Evolutionary conservation across 1,140 invertebrate genomes (phyloP).

Genomic region (Eurosta solidaginis): DNA sequence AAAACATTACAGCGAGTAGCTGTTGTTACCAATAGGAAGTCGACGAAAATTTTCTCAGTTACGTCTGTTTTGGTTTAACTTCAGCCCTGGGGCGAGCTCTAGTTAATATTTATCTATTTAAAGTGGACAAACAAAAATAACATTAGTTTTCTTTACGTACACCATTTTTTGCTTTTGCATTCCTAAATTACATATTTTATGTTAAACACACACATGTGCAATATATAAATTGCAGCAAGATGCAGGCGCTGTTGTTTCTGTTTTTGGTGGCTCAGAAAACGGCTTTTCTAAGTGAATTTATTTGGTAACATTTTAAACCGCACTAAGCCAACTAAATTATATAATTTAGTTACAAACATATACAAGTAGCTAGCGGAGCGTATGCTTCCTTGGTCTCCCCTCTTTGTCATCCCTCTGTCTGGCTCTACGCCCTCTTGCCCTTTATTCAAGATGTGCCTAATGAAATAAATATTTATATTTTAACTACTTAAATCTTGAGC

Average conservation of each 20-base stretch:
- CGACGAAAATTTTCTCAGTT: too few species aligned
- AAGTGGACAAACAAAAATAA: too few species aligned
- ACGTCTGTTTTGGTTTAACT: too few species aligned
- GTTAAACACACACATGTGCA: not conserved
- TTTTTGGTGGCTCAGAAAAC: not conserved
- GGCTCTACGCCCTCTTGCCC: too few species aligned
- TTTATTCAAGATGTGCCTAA: not conserved
- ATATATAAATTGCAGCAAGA: not conserved
- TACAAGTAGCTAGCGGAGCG: not conserved
- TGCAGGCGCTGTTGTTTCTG: not conserved
- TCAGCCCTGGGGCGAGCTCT: too few species aligned
- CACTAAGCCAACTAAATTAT: constrained; percentile 4
- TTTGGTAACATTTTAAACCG: constrained; percentile 19
- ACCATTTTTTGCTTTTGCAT: not conserved
- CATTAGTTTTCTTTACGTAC: not conserved
- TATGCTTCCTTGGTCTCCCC: too few species aligned
- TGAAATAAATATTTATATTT: constrained; percentile 24
- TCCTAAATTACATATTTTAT: not conserved
- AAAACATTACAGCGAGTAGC: too few species aligned
- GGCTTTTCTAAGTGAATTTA: constrained; percentile 19
- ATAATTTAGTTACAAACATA: not conserved
- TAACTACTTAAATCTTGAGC: not conserved
- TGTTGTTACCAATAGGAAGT: too few species aligned
- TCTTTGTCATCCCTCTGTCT: too few species aligned
- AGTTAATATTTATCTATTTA: too few species aligned